phyloP scores from a whole-genome alignment of 2,888 invertebrate species.

The Criorhina ranunculi region DNA sequence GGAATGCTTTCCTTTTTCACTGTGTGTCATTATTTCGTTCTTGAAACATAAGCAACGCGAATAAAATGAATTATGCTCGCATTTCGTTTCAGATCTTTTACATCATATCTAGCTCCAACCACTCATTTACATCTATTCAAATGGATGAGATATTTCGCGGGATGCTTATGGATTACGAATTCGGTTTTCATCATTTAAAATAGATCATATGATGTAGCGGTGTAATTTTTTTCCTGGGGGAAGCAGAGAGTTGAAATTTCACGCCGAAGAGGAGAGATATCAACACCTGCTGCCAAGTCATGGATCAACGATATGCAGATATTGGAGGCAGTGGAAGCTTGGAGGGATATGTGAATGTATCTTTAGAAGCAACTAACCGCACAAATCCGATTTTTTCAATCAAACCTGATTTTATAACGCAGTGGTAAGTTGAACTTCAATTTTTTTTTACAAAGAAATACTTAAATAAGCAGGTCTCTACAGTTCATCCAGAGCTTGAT shows the following conservation, averaged over 20 bases:
- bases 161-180: slow-evolving; percentile 39
- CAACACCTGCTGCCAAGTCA: slow-evolving; percentile 58
- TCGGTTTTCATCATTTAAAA: slow-evolving; percentile 56
- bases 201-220: slow-evolving; percentile 65
- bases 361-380: slow-evolving; percentile 87
- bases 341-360: slow-evolving; percentile 82
- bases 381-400: slow-evolving; percentile 91
- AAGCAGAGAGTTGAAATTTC: slow-evolving; percentile 60
- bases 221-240: slow-evolving; percentile 9
- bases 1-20: neutral
- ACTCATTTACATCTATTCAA: slow-evolving; percentile 37
- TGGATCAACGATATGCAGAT: slow-evolving; percentile 71
- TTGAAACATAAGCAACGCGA: slow-evolving; percentile 2
- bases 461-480: no score
- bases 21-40: slow-evolving; percentile 43
- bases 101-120: slow-evolving; percentile 25
- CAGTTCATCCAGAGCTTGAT: no score
- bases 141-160: slow-evolving; percentile 59
- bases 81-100: slow-evolving; percentile 58
- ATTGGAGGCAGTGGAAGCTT: slow-evolving; percentile 60
- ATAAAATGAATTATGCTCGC: slow-evolving; percentile 53
- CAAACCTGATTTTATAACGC: slow-evolving; percentile 90
- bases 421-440: slow-evolving; percentile 89
- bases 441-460: no score
- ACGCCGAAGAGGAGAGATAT: slow-evolving; percentile 49